These are phyloP conservation scores for Takifugu rubripes DNA, from an alignment of 2,797 vertebrate species.

Conservation along the genomic window DNA sequence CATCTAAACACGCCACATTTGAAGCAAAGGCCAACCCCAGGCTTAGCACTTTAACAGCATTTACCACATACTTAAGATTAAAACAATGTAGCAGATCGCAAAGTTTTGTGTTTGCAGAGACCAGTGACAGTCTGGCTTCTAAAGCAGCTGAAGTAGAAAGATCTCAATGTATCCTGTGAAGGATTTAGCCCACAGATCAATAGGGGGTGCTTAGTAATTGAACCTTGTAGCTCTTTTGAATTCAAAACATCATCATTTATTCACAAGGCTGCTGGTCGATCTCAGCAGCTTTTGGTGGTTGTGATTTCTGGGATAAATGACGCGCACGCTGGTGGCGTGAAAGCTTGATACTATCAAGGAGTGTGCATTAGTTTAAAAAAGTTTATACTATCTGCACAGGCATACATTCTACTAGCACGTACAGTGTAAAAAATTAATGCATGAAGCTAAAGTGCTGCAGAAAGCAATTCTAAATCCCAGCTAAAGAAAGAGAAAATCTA, in stretches of 20 bases:
- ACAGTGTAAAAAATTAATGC: background rate
- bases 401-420: background rate
- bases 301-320: background rate
- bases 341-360: no score
- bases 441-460: background rate
- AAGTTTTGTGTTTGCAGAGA: slow-evolving; percentile 6
- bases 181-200: slow-evolving; percentile 59
- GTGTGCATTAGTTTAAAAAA: no score
- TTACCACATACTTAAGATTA: slow-evolving; percentile 17
- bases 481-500: no score
- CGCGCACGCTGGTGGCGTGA: no score
- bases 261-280: slow-evolving; percentile 34
- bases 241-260: slow-evolving; percentile 57
- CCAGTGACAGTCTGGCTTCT: slow-evolving; percentile 15
- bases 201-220: slow-evolving; percentile 34
- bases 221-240: slow-evolving; percentile 35
- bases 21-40: background rate
- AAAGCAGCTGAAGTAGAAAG: slow-evolving; percentile 18
- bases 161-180: slow-evolving; percentile 18
- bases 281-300: slow-evolving; percentile 5
- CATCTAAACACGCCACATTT: slow-evolving; percentile 1
- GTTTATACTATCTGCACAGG: background rate
- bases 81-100: slow-evolving; percentile 24
- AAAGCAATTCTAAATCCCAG: no score
- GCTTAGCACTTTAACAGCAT: background rate